A percentile compares a stretch with the other conserved stretches of the same genome.
phyloP scores from a whole-genome alignment of 2,888 invertebrate genomes.

The Campoletis raptor region DNA sequence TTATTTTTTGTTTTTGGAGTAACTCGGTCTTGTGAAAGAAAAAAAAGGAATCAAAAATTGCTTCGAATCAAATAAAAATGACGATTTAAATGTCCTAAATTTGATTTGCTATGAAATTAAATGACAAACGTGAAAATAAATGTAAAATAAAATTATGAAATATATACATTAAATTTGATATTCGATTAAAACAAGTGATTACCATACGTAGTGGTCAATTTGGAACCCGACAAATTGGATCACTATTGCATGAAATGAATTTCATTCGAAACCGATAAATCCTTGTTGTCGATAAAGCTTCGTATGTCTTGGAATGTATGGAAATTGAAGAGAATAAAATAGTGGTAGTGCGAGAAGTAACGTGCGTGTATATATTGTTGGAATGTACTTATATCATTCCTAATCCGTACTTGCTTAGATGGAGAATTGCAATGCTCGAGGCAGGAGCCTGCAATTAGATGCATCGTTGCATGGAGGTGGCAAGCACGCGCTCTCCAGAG shows the following conservation, averaged over 20 bases:
- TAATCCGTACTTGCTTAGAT: constrained; percentile 59
- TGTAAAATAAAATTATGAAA: background rate
- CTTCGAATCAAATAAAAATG: background rate
- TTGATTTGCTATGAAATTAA: background rate
- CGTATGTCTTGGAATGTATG: background rate
- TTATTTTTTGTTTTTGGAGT: background rate
- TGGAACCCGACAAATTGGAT: constrained; percentile 26
- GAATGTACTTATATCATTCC: constrained; percentile 53
- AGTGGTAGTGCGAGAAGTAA: background rate
- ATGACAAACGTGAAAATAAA: background rate
- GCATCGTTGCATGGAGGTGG: constrained; percentile 76
- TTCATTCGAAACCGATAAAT: constrained; percentile 25
- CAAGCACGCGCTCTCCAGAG: constrained; percentile 76
- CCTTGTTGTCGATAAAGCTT: background rate
- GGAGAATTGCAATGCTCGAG: constrained; percentile 48
- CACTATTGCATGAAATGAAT: constrained; percentile 1
- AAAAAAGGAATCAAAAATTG: background rate
- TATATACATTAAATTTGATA: no score
- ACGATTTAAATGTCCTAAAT: background rate
- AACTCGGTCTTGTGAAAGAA: background rate
- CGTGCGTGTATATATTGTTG: background rate
- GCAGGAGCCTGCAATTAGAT: constrained; percentile 80
- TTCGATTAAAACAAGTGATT: background rate
- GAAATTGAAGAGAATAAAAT: background rate
- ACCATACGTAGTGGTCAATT: background rate